Evolutionary conservation across 2,797 vertebrate species (phyloP).

Genomic region (Spea hammondii): DNA sequence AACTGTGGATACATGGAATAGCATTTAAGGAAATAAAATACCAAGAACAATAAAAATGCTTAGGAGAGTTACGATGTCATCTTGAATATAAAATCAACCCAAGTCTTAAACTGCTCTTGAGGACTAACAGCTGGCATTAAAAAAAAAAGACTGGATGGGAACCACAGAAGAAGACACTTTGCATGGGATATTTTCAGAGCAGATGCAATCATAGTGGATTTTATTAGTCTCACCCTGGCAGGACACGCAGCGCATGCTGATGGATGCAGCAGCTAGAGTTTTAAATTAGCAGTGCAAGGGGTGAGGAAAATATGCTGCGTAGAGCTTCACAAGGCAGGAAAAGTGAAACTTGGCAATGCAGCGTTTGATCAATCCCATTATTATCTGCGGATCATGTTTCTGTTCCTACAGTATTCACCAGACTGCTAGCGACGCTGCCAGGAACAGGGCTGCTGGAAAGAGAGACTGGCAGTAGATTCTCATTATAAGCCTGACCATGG

Average conservation of each 20-base stretch:
- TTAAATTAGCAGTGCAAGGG: slow-evolving; percentile 21
- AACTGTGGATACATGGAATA: too few relatives aligned
- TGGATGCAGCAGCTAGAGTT: background rate
- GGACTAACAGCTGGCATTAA: background rate
- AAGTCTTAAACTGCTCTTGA: background rate
- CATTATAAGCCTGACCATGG: background rate
- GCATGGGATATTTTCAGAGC: background rate
- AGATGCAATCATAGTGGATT: background rate
- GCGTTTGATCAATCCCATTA: background rate
- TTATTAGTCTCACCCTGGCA: slow-evolving; percentile 1
- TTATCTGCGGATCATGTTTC: background rate
- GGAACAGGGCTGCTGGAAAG: background rate
- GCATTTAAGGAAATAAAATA: too few relatives aligned
- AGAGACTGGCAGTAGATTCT: background rate
- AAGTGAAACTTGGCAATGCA: background rate
- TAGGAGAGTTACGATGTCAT: too few relatives aligned
- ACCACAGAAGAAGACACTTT: background rate
- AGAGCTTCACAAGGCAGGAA: background rate
- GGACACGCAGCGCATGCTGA: background rate
- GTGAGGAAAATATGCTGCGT: background rate
- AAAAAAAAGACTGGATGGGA: background rate
- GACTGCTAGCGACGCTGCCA: background rate
- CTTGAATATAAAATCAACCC: too few relatives aligned
- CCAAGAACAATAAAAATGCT: too few relatives aligned
- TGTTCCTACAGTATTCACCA: background rate